These are phyloP conservation scores for Catamblyrhynchus diadema DNA, from an alignment of 2,797 vertebrate species.

Conservation along the genomic window DNA sequence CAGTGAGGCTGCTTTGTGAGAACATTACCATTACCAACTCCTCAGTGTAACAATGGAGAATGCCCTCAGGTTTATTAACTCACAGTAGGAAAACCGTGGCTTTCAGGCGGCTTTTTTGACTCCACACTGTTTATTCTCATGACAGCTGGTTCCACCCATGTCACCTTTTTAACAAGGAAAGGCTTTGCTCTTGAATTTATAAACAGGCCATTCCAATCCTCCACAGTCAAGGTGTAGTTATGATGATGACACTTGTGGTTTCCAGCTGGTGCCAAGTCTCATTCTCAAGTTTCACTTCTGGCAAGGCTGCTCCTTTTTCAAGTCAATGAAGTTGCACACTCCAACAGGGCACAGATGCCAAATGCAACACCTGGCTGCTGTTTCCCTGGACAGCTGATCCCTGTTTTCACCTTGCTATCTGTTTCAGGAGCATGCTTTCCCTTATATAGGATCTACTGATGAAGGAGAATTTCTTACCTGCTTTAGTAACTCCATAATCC, in stretches of 20 bases:
- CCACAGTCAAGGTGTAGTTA: not conserved
- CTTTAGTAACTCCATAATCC: not conserved
- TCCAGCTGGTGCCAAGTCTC: conserved; percentile 29
- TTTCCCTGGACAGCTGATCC: not conserved
- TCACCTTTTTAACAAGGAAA: not conserved
- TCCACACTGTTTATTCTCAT: not conserved
- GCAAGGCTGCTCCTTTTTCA: not conserved
- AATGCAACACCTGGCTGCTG: not conserved
- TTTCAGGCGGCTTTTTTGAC: not conserved
- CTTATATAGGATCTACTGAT: not conserved
- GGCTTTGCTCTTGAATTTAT: not conserved
- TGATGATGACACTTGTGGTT: conserved; percentile 25
- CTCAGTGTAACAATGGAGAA: not conserved
- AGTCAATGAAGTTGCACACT: conserved; percentile 22
- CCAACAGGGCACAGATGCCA: not conserved
- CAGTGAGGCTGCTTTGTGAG: not conserved
- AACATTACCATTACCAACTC: not conserved
- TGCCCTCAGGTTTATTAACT: not conserved
- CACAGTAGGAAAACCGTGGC: not conserved
- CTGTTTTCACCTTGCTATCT: not conserved
- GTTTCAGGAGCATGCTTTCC: not conserved
- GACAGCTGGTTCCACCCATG: not conserved
- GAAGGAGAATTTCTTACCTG: conserved; percentile 6
- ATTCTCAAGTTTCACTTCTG: conserved; percentile 48
- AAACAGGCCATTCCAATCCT: not conserved